A percentile compares a stretch with the other conserved stretches of the same genome.
Conservation (phyloP, 1,140 invertebrate genomes). For the Pseudomyrmex flavicornis region DNA sequence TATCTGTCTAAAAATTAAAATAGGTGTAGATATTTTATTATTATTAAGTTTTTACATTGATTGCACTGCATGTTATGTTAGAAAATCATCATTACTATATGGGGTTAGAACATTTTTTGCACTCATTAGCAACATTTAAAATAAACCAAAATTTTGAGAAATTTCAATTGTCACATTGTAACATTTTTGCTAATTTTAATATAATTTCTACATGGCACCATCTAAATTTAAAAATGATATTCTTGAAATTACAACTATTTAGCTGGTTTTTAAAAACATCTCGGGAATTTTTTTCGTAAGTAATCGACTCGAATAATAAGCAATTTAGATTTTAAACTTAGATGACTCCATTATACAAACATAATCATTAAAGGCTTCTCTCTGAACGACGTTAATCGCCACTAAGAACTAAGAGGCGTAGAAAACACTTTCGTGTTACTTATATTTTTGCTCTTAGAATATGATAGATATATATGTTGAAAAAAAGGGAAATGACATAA, state of each 20-base stretch:
- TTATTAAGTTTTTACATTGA: constrained; percentile 29
- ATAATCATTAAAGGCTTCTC: no score
- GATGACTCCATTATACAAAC: not conserved
- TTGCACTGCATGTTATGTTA: constrained; percentile 40
- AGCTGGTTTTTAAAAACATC: no score
- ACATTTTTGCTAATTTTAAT: constrained; percentile 16
- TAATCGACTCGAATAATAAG: not conserved
- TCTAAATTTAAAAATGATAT: constrained; percentile 1
- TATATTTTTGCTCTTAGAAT: no score
- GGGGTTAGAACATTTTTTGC: constrained; percentile 61
- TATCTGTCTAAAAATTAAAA: constrained; percentile 52
- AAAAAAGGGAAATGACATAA: no score
- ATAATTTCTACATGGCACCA: constrained; percentile 31
- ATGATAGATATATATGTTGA: no score
- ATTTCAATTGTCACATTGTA: not conserved
- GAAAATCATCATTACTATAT: constrained; percentile 50
- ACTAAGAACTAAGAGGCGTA: no score
- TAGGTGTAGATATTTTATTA: not conserved
- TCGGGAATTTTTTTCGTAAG: no score
- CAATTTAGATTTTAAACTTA: constrained; percentile 10
- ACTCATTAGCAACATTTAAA: constrained; percentile 64
- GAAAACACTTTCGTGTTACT: no score
- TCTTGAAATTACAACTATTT: no score
- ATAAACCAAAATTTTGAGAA: constrained; percentile 20
- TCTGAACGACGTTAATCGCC: no score